These are phyloP conservation scores for Thaleichthys pacificus DNA, from an alignment of 2,797 vertebrate species.

Conservation along the genomic window DNA sequence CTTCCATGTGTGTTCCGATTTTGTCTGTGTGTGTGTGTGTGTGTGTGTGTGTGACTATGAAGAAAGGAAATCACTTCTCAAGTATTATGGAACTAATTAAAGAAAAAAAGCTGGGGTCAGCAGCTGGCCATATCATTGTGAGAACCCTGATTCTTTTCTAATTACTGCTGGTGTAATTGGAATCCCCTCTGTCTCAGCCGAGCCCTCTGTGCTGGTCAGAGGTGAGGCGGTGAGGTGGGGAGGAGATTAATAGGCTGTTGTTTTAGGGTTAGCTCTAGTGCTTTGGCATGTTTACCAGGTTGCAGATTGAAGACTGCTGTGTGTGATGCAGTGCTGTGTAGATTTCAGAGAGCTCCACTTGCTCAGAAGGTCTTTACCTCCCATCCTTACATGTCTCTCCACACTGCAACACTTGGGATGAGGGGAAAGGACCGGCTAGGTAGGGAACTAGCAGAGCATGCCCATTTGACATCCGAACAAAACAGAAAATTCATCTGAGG, in stretches of 20 bases:
- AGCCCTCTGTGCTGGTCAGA: background rate
- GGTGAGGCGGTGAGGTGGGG: background rate
- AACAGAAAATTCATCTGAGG: background rate
- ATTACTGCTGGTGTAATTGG: conserved; percentile 37
- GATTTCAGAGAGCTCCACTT: background rate
- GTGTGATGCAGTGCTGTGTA: conserved; percentile 11
- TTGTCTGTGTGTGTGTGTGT: background rate
- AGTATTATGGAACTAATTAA: conserved; percentile 33
- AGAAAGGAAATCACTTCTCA: conserved; percentile 21
- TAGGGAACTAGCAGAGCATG: too few species aligned
- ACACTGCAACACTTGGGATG: too few species aligned
- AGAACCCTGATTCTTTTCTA: conserved; percentile 34
- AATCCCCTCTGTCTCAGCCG: conserved; percentile 8
- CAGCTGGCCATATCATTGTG: conserved; percentile 27
- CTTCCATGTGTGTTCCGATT: too few species aligned
- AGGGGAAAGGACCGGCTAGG: too few species aligned
- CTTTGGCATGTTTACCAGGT: conserved; percentile 36
- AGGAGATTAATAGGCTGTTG: conserved; percentile 27
- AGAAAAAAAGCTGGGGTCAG: conserved; percentile 10
- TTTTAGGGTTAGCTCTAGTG: conserved; percentile 22
- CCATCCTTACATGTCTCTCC: too few species aligned
- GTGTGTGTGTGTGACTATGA: background rate
- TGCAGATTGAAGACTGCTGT: conserved; percentile 14
- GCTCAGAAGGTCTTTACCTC: too few species aligned
- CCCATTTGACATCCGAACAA: too few species aligned